Base-by-base conservation (phyloP, 2,113 vertebrate genomes). In the Silurus asotus region DNA sequence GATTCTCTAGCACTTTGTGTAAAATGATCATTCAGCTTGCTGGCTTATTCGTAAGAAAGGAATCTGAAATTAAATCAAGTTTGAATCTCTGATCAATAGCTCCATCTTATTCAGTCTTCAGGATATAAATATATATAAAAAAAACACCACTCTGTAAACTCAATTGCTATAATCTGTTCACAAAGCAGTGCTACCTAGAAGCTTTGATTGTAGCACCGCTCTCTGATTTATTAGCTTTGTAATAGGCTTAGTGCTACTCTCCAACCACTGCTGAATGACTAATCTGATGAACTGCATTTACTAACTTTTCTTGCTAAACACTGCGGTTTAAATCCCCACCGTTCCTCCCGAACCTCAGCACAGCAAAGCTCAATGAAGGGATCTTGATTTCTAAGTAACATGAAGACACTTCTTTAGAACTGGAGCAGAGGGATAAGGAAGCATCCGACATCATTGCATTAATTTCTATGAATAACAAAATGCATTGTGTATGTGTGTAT, bases 251-350 rank as follows among this genome's bases (percentile, higher is more conserved):
- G 61, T 72, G 80, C 81, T 80, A 9, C 85, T 86, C 3, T 17
- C 87, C 37, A 67, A 51, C 86, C 89, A 84, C 80, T 82, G 76
- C 76, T 62, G 37, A 81, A 80, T 89, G 91, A 92, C 90, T 89
- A 92, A 93, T 93, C 86, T 92, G 92, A 90, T 92, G 90, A 94
- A 87, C 90, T 78, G 87, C 86, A 81, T 83, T 87, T 74, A 74
- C 70, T 6, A 14, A 80, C 84, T 89, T 89, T 86, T 88, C 83
- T 61, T 74, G 77, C 77, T 61, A 61, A 80, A 48, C 56, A 80
- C 23, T 23, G 10, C 28, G 70, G 72, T 28, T 9, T 84, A 67
- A 14, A 75, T 59, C 53, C 48, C 58, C 78, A 4, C 4, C 61
- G n/a, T 51, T 82, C 9, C 80, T 58, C 49, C 49, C 0, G 6